phyloP scores from a whole-genome alignment of 2,888 invertebrate species.

The Bombylius major region DNA sequence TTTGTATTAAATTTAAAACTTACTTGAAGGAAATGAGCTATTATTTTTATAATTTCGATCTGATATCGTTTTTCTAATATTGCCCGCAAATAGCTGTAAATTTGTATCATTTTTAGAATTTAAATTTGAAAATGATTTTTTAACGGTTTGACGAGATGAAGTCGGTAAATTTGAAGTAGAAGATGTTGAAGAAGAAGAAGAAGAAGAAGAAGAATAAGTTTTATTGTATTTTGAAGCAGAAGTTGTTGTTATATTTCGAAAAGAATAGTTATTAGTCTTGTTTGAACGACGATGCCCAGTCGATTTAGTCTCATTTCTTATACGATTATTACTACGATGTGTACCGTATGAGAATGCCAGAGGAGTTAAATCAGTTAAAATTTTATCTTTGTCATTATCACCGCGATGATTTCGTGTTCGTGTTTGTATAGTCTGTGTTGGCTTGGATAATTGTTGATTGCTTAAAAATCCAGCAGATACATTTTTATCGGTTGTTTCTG shows the following conservation, averaged over 20 bases:
- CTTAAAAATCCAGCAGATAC: not conserved
- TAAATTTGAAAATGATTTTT: not conserved
- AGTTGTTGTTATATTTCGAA: not conserved
- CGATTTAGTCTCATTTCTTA: constrained; percentile 4
- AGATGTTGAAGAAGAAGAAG: no score
- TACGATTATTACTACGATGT: not conserved
- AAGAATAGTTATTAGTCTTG: not conserved
- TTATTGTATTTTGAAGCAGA: not conserved
- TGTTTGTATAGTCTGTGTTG: no score
- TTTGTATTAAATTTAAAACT: no score
- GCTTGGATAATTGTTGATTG: not conserved
- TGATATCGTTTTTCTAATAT: not conserved
- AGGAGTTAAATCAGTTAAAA: constrained; percentile 3
- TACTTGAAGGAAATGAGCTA: no score
- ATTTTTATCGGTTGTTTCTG: not conserved
- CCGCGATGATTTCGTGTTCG: not conserved
- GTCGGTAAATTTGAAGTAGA: not conserved
- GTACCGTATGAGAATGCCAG: constrained; percentile 4
- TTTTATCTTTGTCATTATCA: not conserved
- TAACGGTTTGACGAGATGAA: not conserved
- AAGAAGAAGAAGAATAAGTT: not conserved
- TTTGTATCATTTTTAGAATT: not conserved
- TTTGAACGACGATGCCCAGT: not conserved
- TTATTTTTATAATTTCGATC: not conserved
- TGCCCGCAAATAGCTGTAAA: not conserved